Percentiles rank a stretch among this genome's conserved stretches.
These are phyloP conservation scores for Bettongia penicillata DNA, from an alignment of 2,113 vertebrate genomes.

Conservation along the genomic window DNA sequence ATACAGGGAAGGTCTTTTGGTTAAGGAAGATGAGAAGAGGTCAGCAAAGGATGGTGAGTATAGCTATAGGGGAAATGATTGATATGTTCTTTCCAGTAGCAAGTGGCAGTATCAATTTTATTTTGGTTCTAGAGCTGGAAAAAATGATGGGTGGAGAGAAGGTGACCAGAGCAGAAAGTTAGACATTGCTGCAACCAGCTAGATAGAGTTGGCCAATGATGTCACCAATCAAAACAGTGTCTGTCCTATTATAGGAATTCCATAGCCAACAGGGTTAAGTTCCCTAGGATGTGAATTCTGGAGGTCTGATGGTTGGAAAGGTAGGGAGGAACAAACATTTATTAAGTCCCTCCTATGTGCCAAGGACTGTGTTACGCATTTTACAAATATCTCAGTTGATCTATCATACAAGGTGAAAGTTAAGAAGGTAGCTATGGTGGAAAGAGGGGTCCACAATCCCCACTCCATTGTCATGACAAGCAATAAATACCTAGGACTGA, in stretches of 20 bases:
- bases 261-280: not conserved
- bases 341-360: not conserved
- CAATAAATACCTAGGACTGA: not conserved
- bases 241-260: not conserved
- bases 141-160: not conserved
- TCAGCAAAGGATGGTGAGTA: not conserved
- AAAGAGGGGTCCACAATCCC: not conserved
- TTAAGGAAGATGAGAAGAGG: not conserved
- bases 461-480: not conserved
- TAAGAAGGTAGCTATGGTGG: not conserved
- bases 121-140: not conserved
- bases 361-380: not conserved
- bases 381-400: not conserved
- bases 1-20: not conserved
- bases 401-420: not conserved
- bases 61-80: not conserved
- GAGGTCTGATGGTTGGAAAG: not conserved
- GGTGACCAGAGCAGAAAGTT: not conserved
- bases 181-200: not conserved
- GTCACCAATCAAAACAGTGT: not conserved
- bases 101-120: not conserved
- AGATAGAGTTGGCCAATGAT: not conserved
- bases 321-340: not conserved
- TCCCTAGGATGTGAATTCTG: not conserved
- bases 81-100: not conserved